Evolutionary conservation across 1,140 invertebrate species (phyloP), one percentile per base, ranked within the genome.

Genomic region (Micrasema longulum): DNA sequence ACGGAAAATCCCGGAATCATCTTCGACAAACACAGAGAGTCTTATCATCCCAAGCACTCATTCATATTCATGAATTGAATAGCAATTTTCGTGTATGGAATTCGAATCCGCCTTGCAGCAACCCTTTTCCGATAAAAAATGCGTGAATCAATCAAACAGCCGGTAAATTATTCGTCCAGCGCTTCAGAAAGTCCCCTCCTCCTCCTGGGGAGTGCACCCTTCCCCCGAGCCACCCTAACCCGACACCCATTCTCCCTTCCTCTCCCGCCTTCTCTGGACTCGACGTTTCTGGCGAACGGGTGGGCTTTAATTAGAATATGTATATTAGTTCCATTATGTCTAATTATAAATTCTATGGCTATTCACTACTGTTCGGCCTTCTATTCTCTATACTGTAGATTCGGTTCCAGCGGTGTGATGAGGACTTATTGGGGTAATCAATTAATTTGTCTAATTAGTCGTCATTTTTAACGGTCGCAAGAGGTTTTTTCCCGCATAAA

Each of bases 251-350:
- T 47, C 36, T 16, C 35, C 69, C 52, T 52, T 63, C 62, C 71
- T 14, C 18, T 23, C 35, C 14, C 60, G 31, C n/a, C 7, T 31
- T 20, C 48, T 38, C 64, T 52, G 50, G 43, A 64, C 36, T 50
- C 72, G 64, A 66, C 52, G 72, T 67, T 35, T 64, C 60, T 64
- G 60, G 64, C 74, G 70, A 66, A 53, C 70, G 74, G 74, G 71
- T 71, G 74, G 71, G 74, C 74, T 75, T 76, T 76, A 76, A 76
- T 76, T 76, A 76, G 74, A 76, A 76, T 76, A 76, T 76, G 74
- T 76, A 76, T 76, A 76, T 76, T 76, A 76, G 74, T 76, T 76
- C 74, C 74, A 76, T 76, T 76, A 76, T 76, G 74, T 76, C 74
- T 76, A 76, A 76, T 76, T 76, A 76, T 76, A 76, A 76, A 76